Evolutionary conservation across 2,888 invertebrate species (phyloP).

Genomic region (Nomada fabriciana): DNA sequence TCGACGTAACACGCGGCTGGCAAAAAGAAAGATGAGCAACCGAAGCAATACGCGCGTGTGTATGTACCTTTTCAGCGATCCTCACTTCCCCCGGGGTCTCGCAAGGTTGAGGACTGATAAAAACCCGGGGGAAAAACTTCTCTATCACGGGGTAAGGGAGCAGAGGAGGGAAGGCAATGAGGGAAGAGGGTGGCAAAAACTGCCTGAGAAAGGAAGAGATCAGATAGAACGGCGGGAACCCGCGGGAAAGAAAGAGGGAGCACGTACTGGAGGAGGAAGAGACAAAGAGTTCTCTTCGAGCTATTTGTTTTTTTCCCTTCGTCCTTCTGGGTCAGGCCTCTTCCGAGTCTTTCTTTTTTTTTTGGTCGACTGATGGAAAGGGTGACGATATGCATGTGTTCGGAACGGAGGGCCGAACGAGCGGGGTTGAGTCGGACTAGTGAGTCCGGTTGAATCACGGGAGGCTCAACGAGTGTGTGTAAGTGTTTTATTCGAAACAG

Average conservation of each 20-base stretch:
- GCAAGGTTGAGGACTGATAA: constrained; percentile 51
- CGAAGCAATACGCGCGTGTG: background rate
- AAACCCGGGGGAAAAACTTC: constrained; percentile 53
- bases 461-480: constrained; percentile 2
- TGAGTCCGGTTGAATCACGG: constrained; percentile 23
- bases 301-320: constrained; percentile 43
- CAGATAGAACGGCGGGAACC: constrained; percentile 36
- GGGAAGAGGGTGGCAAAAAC: constrained; percentile 55
- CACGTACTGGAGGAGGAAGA: constrained; percentile 25
- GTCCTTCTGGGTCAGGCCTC: constrained; percentile 51
- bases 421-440: constrained; percentile 31
- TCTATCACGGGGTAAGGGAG: constrained; percentile 36
- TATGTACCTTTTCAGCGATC: constrained; percentile 21
- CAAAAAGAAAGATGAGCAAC: constrained; percentile 18
- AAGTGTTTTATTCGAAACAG: background rate
- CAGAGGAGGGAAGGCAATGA: background rate
- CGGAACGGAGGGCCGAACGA: constrained; percentile 16
- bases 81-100: constrained; percentile 18
- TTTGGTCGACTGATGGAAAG: constrained; percentile 47
- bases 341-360: constrained; percentile 39
- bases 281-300: constrained; percentile 60
- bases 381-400: constrained; percentile 71
- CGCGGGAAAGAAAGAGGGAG: constrained; percentile 19
- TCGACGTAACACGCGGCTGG: constrained; percentile 12
- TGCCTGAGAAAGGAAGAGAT: constrained; percentile 64